Conservation (phyloP, 1,140 invertebrate genomes). For the Diorhabda sublineata region DNA sequence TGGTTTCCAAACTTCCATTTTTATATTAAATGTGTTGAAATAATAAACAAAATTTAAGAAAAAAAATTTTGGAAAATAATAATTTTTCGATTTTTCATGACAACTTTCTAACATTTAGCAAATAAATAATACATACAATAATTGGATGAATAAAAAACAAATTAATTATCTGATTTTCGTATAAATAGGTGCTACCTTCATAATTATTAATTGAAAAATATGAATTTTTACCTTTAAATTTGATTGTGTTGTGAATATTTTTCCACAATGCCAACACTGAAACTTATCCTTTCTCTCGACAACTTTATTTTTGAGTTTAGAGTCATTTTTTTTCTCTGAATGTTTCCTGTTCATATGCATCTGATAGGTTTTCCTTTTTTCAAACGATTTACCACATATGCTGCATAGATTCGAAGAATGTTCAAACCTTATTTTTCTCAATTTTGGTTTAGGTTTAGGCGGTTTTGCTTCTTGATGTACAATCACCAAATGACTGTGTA, state of each 20-base stretch:
- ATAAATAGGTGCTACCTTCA: too few species aligned
- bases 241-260: constrained; percentile 9
- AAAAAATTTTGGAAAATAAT: too few species aligned
- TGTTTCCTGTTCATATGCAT: constrained; percentile 11
- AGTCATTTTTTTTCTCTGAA: neutral
- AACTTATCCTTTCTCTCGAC: neutral
- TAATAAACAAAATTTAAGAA: too few species aligned
- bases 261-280: constrained; percentile 16
- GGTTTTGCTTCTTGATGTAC: constrained; percentile 8
- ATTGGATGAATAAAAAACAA: too few species aligned
- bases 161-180: too few species aligned
- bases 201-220: too few species aligned
- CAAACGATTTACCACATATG: constrained; percentile 14
- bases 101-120: too few species aligned
- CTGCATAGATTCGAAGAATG: constrained; percentile 11
- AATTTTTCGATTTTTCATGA: too few species aligned
- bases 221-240: constrained; percentile 1
- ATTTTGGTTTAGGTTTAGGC: neutral
- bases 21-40: too few species aligned
- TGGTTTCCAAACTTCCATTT: too few species aligned
- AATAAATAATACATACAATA: too few species aligned
- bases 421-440: neutral
- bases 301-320: constrained; percentile 5
- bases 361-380: constrained; percentile 14
- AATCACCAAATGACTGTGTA: neutral